Evolutionary conservation across 2,113 vertebrate genomes (phyloP).

Genomic region (Elanoides forficatus): DNA sequence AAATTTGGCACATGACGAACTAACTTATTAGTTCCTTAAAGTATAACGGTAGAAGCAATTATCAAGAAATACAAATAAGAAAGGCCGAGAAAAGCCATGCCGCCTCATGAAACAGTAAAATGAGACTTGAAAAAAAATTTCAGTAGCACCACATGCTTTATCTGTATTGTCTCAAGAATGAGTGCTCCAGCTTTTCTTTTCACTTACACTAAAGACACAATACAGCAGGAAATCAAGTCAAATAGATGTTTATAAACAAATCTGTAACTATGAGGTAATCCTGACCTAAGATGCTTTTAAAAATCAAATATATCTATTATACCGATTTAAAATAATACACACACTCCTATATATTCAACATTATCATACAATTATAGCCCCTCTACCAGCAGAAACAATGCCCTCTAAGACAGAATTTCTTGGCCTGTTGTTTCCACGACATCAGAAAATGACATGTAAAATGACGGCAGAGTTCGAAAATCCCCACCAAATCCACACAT

Average conservation of each 20-base stretch:
- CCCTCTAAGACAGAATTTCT: not conserved
- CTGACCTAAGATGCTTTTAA: not conserved
- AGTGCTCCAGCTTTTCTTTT: not conserved
- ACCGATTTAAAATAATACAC: not conserved
- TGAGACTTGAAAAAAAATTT: not conserved
- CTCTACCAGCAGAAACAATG: not conserved
- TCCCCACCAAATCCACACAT: not conserved
- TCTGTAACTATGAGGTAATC: not conserved
- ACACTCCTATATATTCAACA: not conserved
- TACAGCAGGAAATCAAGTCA: not conserved
- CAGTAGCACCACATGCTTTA: not conserved
- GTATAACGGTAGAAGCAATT: not conserved
- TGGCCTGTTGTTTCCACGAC: not conserved
- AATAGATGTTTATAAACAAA: not conserved
- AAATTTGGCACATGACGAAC: not conserved
- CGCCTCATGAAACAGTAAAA: not conserved
- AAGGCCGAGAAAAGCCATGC: not conserved
- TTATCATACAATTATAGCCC: not conserved
- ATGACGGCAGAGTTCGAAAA: not conserved
- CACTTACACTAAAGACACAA: not conserved
- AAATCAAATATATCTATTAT: not conserved
- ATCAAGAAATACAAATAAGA: not conserved
- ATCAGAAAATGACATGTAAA: not conserved
- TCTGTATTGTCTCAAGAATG: not conserved
- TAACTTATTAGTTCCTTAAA: not conserved